Conservation (phyloP, 2,888 invertebrate genomes). For the Drosophila peninsularis region DNA sequence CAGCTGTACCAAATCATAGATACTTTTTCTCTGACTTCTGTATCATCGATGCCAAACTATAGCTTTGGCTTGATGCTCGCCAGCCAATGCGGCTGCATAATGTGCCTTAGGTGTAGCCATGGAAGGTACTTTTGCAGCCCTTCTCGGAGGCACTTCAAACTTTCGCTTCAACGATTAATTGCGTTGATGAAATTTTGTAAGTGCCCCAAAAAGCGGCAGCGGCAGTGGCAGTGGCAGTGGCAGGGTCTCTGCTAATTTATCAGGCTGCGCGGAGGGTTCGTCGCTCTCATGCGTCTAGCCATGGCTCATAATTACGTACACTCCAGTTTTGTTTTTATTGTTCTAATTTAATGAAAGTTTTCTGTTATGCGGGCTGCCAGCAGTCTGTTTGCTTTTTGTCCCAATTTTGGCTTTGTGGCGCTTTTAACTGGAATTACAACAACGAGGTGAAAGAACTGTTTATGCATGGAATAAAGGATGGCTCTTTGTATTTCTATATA, state of each 20-base stretch:
- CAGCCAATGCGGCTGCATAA: slow-evolving; percentile 39
- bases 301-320: slow-evolving; percentile 33
- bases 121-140: background rate
- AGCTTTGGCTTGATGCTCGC: background rate
- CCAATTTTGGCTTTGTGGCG: slow-evolving; percentile 22
- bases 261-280: slow-evolving; percentile 43
- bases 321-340: slow-evolving; percentile 51
- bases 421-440: background rate
- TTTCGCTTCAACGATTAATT: slow-evolving; percentile 65
- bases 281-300: slow-evolving; percentile 51
- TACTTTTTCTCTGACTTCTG: too few relatives aligned
- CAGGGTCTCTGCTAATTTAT: slow-evolving; percentile 56
- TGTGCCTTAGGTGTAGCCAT: slow-evolving; percentile 50
- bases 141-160: slow-evolving; percentile 25
- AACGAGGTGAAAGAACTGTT: background rate
- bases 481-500: too few relatives aligned
- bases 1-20: too few relatives aligned
- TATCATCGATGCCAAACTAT: background rate
- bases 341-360: slow-evolving; percentile 70
- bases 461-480: too few relatives aligned
- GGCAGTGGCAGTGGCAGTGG: background rate
- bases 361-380: slow-evolving; percentile 9
- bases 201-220: slow-evolving; percentile 6
- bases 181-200: slow-evolving; percentile 74
- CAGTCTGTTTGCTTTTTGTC: slow-evolving; percentile 28